Evolutionary conservation across 2,888 invertebrate species (phyloP), one percentile per base, ranked within the genome.

Genomic region (Dasypolia templi): DNA sequence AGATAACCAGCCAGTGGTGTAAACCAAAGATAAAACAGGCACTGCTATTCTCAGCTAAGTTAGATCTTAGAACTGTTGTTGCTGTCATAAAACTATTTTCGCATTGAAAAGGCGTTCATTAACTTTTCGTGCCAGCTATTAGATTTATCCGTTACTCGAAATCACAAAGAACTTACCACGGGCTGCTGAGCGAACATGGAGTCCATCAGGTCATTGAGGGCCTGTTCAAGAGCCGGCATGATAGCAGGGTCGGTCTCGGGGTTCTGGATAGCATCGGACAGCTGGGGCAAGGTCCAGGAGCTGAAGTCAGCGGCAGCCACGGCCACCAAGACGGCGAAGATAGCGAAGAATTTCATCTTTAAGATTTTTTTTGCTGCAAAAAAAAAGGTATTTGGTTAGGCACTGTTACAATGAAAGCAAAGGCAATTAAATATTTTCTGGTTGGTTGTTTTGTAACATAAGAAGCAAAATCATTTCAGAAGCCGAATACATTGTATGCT

Each of bases 331-430:
- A 93, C 91, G 63, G 89, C 90, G 86, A 95, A 91, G n/a, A 92
- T 88, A 71, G 91, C 89, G 83, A 94, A 84, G 91, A 93, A 92
- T 90, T 94, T 94, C 94, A 94, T 94, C 67, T 86, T 76, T 29
- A 65, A 63, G 72, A 77, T 78, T 87, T 82, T 75, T 73, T 73
- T 79, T 73, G 61, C 68, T 81, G 44, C 75, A n/a, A n/a, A n/a
- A n/a, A n/a, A n/a, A n/a, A n/a, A n/a, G n/a, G n/a, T n/a, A n/a
- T n/a, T n/a, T n/a, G n/a, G 3, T 55, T 61, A 70, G 4, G 3
- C 35, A 64, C 42, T 29, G 9, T 44, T 44, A 42, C 7, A 39
- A 26, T n/a, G 22, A 67, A 70, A 44, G 0, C 14, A 70, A 42
- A 69, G 14, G 2, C 1, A 22, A 4, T 3, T 3, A 39, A 51